Evolutionary conservation across 2,113 vertebrate genomes (phyloP).

Genomic region (Helogale parvula): DNA sequence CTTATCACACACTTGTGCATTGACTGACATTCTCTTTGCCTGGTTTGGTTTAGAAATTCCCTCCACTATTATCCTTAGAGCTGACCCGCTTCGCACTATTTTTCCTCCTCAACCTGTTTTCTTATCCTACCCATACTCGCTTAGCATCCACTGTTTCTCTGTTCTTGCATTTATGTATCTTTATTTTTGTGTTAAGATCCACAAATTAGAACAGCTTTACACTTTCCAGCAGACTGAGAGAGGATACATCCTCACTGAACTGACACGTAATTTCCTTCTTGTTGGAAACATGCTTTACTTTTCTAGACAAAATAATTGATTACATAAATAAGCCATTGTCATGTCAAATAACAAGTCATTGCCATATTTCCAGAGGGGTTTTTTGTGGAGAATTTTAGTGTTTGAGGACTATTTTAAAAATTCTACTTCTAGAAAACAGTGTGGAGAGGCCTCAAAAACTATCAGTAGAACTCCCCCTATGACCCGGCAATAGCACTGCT

Average conservation of each 20-base stretch:
- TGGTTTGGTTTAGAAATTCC: neutral
- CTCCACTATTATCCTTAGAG: neutral
- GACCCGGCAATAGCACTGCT: no score
- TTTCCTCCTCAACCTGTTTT: neutral
- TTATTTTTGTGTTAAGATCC: neutral
- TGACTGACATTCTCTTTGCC: neutral
- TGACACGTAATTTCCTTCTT: neutral
- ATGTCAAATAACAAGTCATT: neutral
- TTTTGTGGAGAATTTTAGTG: neutral
- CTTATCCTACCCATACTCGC: neutral
- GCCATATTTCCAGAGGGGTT: neutral
- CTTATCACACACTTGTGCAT: neutral
- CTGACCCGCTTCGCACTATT: neutral
- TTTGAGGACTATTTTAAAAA: neutral
- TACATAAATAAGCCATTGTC: neutral
- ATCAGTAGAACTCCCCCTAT: no score
- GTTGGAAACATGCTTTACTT: neutral
- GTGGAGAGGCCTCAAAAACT: no score
- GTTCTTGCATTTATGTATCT: neutral
- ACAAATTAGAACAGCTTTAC: neutral
- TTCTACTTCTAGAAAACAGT: neutral
- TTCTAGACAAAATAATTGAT: constrained; percentile 37
- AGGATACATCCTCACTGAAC: neutral
- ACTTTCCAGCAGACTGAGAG: neutral
- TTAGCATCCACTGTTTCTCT: neutral